Conservation (phyloP, 37 sponge, comb jelly and placozoan species). For the Ianthella basta region DNA sequence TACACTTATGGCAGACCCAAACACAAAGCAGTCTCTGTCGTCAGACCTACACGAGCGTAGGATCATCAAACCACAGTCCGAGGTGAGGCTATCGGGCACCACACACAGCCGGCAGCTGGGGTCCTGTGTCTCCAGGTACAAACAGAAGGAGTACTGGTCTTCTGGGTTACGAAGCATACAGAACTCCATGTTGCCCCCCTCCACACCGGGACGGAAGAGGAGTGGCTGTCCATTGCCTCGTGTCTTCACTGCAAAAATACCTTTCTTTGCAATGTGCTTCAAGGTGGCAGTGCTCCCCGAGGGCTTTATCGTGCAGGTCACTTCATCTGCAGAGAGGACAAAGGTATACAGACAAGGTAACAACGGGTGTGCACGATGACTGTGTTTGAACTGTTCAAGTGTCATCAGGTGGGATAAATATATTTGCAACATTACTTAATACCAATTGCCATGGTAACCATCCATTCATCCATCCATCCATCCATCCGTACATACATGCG, state of each 20-base stretch:
- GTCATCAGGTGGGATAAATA: no score
- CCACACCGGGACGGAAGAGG: not conserved
- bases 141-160: conserved; percentile 4
- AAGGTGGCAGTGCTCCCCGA: not conserved
- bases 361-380: no score
- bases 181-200: conserved; percentile 13
- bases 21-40: not conserved
- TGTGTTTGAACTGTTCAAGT: no score
- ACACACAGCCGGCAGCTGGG: not conserved
- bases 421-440: no score
- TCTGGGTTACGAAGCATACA: not conserved
- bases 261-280: conserved; percentile 22
- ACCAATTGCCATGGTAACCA: no score
- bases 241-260: not conserved
- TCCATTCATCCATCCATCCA: conserved; percentile 34
- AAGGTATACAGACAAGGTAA: no score
- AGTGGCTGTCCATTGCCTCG: not conserved
- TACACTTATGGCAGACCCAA: conserved; percentile 16
- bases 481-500: conserved; percentile 26
- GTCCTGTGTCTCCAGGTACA: not conserved
- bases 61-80: conserved; percentile 7
- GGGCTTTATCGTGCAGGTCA: not conserved
- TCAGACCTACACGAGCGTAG: not conserved
- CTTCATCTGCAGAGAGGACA: not conserved
- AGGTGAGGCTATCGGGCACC: not conserved